Conservation (phyloP, 1,140 invertebrate species). For the Platorchestia sp. region DNA sequence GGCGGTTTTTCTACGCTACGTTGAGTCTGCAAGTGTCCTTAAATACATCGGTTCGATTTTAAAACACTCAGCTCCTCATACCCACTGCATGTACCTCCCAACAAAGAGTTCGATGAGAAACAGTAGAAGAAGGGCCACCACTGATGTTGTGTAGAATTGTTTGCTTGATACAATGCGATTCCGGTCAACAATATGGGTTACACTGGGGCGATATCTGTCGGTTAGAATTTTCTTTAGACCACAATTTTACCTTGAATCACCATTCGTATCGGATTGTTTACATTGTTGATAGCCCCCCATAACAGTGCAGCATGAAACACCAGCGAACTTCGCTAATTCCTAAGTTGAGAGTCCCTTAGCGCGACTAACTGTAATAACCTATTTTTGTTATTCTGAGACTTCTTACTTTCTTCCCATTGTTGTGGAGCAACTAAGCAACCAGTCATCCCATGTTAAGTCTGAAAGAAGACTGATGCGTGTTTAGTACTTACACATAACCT, state of each 20-base stretch:
- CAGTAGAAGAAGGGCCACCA: too few species aligned
- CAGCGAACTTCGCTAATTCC: neutral
- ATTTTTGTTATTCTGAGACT: neutral
- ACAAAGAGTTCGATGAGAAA: too few species aligned
- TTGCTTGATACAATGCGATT: neutral
- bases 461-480: neutral
- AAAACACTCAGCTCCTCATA: too few species aligned
- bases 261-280: neutral
- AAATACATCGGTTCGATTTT: too few species aligned
- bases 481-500: neutral
- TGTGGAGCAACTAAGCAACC: neutral
- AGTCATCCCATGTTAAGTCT: neutral
- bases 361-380: neutral
- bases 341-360: neutral
- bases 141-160: too few species aligned
- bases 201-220: neutral
- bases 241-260: neutral
- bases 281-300: neutral
- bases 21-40: too few species aligned
- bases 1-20: too few species aligned
- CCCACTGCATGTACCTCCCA: too few species aligned
- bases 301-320: constrained; percentile 14
- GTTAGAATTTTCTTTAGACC: neutral
- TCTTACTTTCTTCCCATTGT: neutral
- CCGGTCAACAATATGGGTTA: neutral